phyloP scores from a whole-genome alignment of 2,113 vertebrate species.

The Carollia perspicillata region DNA sequence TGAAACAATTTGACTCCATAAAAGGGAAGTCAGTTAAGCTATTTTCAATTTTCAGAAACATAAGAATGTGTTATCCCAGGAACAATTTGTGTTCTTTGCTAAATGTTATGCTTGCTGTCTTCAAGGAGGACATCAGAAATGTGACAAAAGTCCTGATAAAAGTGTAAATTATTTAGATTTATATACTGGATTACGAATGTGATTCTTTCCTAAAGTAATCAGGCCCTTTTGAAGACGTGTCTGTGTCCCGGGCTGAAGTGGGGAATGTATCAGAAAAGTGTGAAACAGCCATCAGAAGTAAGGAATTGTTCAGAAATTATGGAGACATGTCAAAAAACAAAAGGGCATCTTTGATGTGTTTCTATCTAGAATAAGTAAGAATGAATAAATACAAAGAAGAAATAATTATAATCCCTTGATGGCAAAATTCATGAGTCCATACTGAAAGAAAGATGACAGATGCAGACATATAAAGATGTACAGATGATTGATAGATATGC shows the following conservation, averaged over 20 bases:
- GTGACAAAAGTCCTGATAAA: background rate
- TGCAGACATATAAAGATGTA: background rate
- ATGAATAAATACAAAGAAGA: background rate
- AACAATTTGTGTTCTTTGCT: background rate
- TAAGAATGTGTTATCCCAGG: background rate
- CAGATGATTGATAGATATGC: background rate
- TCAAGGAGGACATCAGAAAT: background rate
- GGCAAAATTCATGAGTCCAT: background rate
- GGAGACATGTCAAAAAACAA: background rate
- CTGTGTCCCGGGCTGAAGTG: background rate
- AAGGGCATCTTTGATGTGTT: background rate
- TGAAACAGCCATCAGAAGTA: background rate
- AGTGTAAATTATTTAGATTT: background rate
- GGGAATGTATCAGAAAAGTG: background rate
- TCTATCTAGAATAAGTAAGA: background rate
- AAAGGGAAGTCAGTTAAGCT: background rate
- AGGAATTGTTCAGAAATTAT: background rate
- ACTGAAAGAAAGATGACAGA: background rate
- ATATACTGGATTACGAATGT: background rate
- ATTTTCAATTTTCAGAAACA: background rate
- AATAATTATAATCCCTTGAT: background rate
- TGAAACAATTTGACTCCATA: background rate
- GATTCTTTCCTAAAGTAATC: background rate
- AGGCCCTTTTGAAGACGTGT: background rate
- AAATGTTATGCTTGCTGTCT: background rate